A percentile compares a stretch with the other conserved stretches of the same genome.
Conservation (phyloP, 2,113 vertebrate genomes). For the Atherinomorus stipes region DNA sequence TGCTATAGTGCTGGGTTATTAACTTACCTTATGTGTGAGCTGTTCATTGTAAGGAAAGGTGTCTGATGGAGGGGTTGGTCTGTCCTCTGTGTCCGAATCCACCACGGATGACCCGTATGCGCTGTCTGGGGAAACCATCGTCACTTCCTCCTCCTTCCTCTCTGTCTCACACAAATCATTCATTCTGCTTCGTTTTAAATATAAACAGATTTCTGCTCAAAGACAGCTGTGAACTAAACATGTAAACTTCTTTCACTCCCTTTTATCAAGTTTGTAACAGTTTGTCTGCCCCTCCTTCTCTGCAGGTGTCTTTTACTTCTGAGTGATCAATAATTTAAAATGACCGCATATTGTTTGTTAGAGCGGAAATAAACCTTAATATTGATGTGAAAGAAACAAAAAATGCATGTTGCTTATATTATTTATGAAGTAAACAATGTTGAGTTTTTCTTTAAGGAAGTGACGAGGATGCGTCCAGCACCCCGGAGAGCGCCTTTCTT, state of each 20-base stretch:
- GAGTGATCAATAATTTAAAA: slow-evolving; percentile 8
- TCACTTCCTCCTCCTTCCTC: slow-evolving; percentile 16
- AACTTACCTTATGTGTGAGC: slow-evolving; percentile 77
- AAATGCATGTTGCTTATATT: slow-evolving; percentile 33
- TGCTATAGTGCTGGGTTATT: not conserved
- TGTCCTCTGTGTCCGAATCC: slow-evolving; percentile 47
- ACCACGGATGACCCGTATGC: slow-evolving; percentile 60
- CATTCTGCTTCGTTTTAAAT: slow-evolving; percentile 32
- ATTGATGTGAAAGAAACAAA: slow-evolving; percentile 27
- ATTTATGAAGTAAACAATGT: slow-evolving; percentile 57
- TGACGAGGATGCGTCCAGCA: slow-evolving; percentile 48
- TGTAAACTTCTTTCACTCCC: slow-evolving; percentile 12
- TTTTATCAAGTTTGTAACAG: not conserved
- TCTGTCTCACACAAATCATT: slow-evolving; percentile 27
- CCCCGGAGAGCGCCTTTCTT: slow-evolving; percentile 38
- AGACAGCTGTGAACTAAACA: slow-evolving; percentile 3
- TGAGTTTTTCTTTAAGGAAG: slow-evolving; percentile 22
- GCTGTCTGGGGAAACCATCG: slow-evolving; percentile 54
- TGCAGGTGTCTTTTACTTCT: not conserved
- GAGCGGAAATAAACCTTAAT: slow-evolving; percentile 16
- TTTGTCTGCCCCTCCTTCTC: not conserved
- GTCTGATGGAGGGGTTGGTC: slow-evolving; percentile 38
- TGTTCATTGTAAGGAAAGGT: slow-evolving; percentile 77
- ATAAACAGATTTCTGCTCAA: not conserved
- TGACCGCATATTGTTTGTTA: not conserved